Evolutionary conservation across 2,797 vertebrate genomes (phyloP).

Genomic region (Hemitrygon akajei): DNA sequence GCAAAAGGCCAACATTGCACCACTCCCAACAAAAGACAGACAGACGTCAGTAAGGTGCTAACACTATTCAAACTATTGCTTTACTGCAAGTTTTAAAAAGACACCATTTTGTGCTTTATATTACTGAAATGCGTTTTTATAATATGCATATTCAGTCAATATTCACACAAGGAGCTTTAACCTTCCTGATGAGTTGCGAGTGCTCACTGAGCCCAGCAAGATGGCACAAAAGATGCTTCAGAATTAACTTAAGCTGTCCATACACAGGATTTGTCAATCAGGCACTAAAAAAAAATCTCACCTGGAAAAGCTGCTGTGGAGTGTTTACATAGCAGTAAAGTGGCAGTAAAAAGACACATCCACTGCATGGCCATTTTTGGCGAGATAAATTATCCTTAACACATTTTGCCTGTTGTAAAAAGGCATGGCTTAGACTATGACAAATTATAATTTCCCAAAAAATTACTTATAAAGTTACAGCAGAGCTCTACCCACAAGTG

Average conservation of each 20-base stretch:
- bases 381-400: constrained; percentile 14
- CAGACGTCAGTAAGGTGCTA: background rate
- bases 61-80: background rate
- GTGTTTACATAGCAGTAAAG: constrained; percentile 29
- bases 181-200: background rate
- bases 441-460: constrained; percentile 24
- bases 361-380: constrained; percentile 26
- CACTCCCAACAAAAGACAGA: background rate
- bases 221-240: background rate
- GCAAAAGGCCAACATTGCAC: too few relatives aligned
- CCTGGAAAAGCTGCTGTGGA: constrained; percentile 29
- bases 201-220: background rate
- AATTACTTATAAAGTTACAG: background rate
- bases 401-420: constrained; percentile 32
- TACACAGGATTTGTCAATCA: background rate
- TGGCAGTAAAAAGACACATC: constrained; percentile 33
- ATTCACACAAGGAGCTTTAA: background rate
- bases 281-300: constrained; percentile 19
- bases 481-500: background rate
- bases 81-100: background rate
- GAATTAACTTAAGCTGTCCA: background rate
- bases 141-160: too few relatives aligned
- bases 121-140: background rate
- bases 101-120: background rate
- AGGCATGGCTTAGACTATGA: constrained; percentile 23